Evolutionary conservation across 2,888 invertebrate species (phyloP), one percentile per base, ranked within the genome.

Genomic region (Brassicogethes aeneus): DNA sequence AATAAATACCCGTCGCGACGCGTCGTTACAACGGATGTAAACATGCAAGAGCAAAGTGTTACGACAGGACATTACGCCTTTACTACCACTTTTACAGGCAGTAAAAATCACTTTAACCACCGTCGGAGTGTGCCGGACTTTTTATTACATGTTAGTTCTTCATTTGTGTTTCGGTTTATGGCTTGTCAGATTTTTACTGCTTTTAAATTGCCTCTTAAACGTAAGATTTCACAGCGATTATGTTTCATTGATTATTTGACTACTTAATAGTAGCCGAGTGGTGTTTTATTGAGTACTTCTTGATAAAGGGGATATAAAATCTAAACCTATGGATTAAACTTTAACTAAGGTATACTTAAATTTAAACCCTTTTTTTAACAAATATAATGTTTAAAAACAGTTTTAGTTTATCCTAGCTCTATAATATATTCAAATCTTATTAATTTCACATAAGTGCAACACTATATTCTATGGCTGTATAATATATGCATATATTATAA

Each of bases 41-140:
- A 66, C 66, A 66, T 65, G 63, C 65, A 64, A 62, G 63, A 60
- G 62, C 63, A 63, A 64, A n/a, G 23, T 23, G 10, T 23, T 65
- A 60, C 61, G 56, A 62, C 23, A 65, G 64, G 65, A 66, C 66
- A 68, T 68, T 66, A 68, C 65, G 64, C 65, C 64, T 69, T 68
- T 66, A 68, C 66, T 65, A 65, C 60, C 63, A 57, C 64, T 63
- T 67, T 68, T 67, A 68, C 67, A 68, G 65, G 62, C 67, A 68
- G 62, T 69, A 69, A 69, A 69, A 69, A 69, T 69, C 69, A 68
- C 65, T 68, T 66, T 66, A 68, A 68, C 66, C 66, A 65, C 64
- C 56, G 23, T 61, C 59, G 62, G 61, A 64, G 65, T 66, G 65
- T 64, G 66, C 64, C 61, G 60, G 64, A 61, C 62, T 65, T n/a